phyloP scores from a whole-genome alignment of 2,888 invertebrate species.

The Pantelozetes paolii region DNA sequence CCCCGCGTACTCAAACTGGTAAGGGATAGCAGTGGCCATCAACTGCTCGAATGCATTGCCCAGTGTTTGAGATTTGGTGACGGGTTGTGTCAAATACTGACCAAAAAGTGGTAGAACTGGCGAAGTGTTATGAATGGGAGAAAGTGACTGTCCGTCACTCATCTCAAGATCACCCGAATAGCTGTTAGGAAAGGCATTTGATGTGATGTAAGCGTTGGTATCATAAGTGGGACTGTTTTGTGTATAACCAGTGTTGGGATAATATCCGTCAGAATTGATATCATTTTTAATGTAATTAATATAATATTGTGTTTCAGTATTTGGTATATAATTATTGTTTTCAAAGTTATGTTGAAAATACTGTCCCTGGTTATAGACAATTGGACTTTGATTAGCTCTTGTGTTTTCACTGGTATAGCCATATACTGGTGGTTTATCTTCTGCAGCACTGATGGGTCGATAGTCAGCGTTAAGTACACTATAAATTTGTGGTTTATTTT shows the following conservation, averaged over 20 bases:
- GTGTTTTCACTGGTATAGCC: no score
- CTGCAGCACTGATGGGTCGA: no score
- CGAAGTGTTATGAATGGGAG: neutral
- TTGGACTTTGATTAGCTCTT: no score
- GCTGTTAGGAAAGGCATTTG: neutral
- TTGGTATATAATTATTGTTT: neutral
- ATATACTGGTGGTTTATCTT: no score
- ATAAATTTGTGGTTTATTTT: no score
- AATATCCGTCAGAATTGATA: neutral
- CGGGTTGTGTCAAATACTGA: neutral
- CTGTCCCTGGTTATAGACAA: neutral
- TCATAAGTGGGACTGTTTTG: neutral
- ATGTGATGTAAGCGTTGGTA: neutral
- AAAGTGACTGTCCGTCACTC: neutral
- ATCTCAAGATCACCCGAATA: conserved; percentile 4
- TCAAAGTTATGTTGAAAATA: neutral
- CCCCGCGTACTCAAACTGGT: no score
- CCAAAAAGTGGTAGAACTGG: neutral
- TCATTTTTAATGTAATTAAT: neutral
- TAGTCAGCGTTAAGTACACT: no score
- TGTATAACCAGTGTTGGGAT: neutral
- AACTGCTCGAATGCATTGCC: neutral
- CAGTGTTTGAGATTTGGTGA: neutral
- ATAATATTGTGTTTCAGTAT: neutral
- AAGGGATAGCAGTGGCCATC: no score